phyloP scores from a whole-genome alignment of 2,797 vertebrate genomes.

The Scarus forsteni region DNA sequence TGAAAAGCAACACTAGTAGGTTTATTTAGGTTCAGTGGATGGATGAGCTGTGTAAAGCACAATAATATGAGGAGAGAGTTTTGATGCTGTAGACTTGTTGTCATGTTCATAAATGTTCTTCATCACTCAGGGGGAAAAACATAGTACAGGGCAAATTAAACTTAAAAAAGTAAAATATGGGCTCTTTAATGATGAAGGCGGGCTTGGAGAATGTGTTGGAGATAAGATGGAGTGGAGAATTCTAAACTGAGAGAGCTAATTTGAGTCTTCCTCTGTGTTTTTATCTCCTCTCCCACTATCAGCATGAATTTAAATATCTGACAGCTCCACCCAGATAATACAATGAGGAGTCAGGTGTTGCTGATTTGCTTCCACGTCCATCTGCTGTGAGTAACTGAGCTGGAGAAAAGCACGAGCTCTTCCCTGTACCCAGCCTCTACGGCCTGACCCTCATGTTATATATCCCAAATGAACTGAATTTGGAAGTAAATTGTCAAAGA shows the following conservation, averaged over 20 bases:
- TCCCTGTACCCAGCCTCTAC: conserved; percentile 2
- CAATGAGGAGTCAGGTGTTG: conserved; percentile 27
- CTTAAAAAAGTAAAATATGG: too few relatives aligned
- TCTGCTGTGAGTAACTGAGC: conserved; percentile 19
- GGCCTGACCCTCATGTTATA: conserved; percentile 20
- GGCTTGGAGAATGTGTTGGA: not conserved
- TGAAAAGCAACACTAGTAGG: too few relatives aligned
- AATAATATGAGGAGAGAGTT: too few relatives aligned
- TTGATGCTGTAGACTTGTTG: too few relatives aligned
- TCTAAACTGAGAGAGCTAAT: not conserved
- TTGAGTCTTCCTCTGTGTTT: not conserved
- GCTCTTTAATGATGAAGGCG: too few relatives aligned
- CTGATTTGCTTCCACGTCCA: conserved; percentile 34
- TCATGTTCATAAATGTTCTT: too few relatives aligned
- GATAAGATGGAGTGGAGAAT: not conserved
- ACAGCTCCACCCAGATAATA: conserved; percentile 33
- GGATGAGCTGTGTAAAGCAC: too few relatives aligned
- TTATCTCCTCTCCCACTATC: not conserved
- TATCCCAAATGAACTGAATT: conserved; percentile 1
- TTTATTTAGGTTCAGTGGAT: too few relatives aligned
- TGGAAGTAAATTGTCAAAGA: conserved; percentile 8
- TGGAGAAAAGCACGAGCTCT: conserved; percentile 11
- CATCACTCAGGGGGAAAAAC: too few relatives aligned
- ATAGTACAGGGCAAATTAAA: too few relatives aligned
- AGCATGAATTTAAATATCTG: conserved; percentile 36